Conservation (phyloP, 2,113 vertebrate species). For the Hiodon alosoides region DNA sequence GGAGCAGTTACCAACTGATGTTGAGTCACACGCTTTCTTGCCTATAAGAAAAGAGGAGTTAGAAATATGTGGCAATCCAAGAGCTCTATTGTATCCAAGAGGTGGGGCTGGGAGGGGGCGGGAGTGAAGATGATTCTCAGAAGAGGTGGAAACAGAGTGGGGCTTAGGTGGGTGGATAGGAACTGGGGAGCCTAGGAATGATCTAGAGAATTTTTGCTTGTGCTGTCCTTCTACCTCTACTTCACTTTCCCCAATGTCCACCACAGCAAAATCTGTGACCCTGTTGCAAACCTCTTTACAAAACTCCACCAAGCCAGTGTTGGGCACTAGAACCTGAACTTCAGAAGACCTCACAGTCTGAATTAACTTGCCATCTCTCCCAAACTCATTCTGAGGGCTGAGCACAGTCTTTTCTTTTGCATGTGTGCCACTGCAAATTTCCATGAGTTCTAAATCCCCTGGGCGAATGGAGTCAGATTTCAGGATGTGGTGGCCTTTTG, state of each 20-base stretch:
- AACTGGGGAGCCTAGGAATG: slow-evolving; percentile 49
- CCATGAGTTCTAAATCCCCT: slow-evolving; percentile 65
- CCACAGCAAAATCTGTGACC: slow-evolving; percentile 66
- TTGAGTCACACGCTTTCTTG: slow-evolving; percentile 70
- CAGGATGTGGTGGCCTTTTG: slow-evolving; percentile 21
- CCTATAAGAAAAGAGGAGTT: slow-evolving; percentile 37
- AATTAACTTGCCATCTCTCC: slow-evolving; percentile 38
- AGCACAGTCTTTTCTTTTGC: slow-evolving; percentile 57
- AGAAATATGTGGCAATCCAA: slow-evolving; percentile 55
- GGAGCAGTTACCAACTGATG: slow-evolving; percentile 62
- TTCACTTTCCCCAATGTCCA: slow-evolving; percentile 58
- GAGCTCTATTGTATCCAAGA: slow-evolving; percentile 47
- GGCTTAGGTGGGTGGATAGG: slow-evolving; percentile 73
- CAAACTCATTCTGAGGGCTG: slow-evolving; percentile 41
- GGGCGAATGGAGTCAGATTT: slow-evolving; percentile 38
- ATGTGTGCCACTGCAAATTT: slow-evolving; percentile 57
- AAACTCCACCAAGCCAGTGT: slow-evolving; percentile 63
- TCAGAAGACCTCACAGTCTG: slow-evolving; percentile 60
- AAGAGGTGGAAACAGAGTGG: slow-evolving; percentile 64
- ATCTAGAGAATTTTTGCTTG: slow-evolving; percentile 39
- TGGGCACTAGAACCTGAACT: slow-evolving; percentile 58
- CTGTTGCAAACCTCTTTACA: slow-evolving; percentile 54
- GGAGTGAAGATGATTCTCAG: slow-evolving; percentile 54
- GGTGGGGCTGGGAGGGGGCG: slow-evolving; percentile 65
- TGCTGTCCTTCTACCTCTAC: slow-evolving; percentile 30